Percentiles rank a stretch among this genome's conserved stretches.
Conservation (phyloP, 2,797 vertebrate species). For the Todus mexicanus region DNA sequence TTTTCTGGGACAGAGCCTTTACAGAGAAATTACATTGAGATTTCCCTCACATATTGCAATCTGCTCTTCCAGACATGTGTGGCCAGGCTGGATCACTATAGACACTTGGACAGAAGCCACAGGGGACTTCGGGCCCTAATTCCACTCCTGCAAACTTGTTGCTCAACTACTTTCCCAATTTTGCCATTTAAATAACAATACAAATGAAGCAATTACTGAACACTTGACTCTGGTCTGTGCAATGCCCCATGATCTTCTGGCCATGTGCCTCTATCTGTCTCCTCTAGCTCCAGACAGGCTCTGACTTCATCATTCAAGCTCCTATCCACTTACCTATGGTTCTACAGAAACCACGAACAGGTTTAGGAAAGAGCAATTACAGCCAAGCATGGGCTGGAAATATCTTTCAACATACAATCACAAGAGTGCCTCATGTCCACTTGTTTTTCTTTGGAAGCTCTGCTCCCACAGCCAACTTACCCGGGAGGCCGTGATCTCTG, state of each 20-base stretch:
- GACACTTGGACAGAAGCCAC: not conserved
- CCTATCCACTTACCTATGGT: not conserved
- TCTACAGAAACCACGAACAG: not conserved
- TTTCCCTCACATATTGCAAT: not conserved
- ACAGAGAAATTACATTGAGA: not conserved
- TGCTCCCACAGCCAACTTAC: slow-evolving; percentile 59
- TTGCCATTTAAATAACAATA: not conserved
- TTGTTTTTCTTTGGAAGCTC: not conserved
- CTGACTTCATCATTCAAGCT: not conserved
- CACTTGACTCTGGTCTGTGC: not conserved
- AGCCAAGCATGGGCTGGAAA: not conserved
- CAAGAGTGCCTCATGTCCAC: not conserved
- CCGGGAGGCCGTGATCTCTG: slow-evolving; percentile 84
- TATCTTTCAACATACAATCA: not conserved
- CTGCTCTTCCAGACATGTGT: not conserved
- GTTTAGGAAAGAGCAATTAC: not conserved
- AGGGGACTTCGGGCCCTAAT: not conserved
- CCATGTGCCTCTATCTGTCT: fast-evolving
- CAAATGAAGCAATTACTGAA: not conserved
- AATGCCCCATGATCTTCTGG: not conserved
- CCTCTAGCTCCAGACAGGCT: not conserved
- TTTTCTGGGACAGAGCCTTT: not conserved
- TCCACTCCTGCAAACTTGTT: not conserved
- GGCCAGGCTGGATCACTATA: not conserved
- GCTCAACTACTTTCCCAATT: not conserved